Evolutionary conservation across 2,888 invertebrate species (phyloP), one percentile per base, ranked within the genome.

Genomic region (Volucella inflata): DNA sequence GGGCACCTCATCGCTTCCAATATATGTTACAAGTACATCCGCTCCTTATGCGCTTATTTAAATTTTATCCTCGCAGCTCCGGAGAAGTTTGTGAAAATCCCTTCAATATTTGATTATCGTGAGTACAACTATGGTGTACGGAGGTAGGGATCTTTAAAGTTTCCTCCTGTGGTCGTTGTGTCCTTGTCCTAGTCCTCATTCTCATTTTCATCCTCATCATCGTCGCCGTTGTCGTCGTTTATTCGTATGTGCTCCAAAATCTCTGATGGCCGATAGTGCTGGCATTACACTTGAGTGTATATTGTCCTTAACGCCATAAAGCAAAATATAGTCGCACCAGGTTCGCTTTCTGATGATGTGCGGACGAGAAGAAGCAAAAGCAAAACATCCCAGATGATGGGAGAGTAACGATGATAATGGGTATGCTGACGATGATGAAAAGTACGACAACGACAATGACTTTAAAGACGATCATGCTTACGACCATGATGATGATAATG

Each of bases 231-330:
- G n/a, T 6, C 8, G 11, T 10, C 38, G 30, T 30, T 30, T 30
- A 30, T 30, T 30, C 30, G 44, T 51, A 44, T 68, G 48, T 60
- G 53, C 40, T 42, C 21, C 17, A 14, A 8, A 40, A 21, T 42
- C 14, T 17, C 42, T 60, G 30, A 21, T 64, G 59, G 42, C 55
- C 46, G 71, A 80, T 62, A 84, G 71, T 62, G 75, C 48, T 75
- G 70, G 53, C 79, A 75, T 65, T 59, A 79, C 71, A 71, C 65
- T 71, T 44, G 50, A 71, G 60, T 76, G 53, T 79, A 50, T 76
- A 60, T 30, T 30, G 75, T 70, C 62, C 74, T 70, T 84, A 70
- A 74, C 70, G 74, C 68, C 72, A 59, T 68, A 60, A 68, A 76
- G 60, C 51, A 60, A 44, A 78, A 40, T 17, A 59, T 10, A 38